A percentile compares a stretch with the other conserved stretches of the same genome.
These are phyloP conservation scores for Prosopocoilus inquinatus DNA, from an alignment of 2,888 invertebrate genomes.

Conservation along the genomic window DNA sequence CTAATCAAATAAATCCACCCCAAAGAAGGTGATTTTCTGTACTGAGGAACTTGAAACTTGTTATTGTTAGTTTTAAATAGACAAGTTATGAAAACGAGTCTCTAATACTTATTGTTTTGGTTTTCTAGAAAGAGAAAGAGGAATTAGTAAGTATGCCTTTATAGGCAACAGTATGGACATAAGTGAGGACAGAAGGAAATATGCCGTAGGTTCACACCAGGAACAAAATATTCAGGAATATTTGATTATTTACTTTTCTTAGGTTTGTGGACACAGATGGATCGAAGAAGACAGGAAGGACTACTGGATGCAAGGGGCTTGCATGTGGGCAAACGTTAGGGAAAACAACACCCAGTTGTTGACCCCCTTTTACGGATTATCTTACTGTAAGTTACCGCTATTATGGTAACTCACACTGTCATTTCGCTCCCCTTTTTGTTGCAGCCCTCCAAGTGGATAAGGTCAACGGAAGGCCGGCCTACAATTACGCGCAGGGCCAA, in stretches of 20 bases:
- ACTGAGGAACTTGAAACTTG: no score
- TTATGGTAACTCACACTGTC: no score
- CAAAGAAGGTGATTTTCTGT: no score
- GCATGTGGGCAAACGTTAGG: slow-evolving; percentile 39
- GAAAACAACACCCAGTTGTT: slow-evolving; percentile 13
- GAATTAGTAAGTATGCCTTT: slow-evolving; percentile 34
- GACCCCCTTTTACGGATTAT: not conserved
- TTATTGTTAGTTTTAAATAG: no score
- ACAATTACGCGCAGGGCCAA: slow-evolving; percentile 55
- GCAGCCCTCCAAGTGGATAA: not conserved
- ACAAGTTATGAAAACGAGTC: no score
- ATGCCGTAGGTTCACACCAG: slow-evolving; percentile 38
- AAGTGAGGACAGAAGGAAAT: slow-evolving; percentile 33
- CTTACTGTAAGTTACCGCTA: no score
- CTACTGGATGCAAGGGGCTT: slow-evolving; percentile 40
- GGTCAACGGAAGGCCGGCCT: slow-evolving; percentile 26
- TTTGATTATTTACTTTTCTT: slow-evolving; percentile 6
- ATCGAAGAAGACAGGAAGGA: slow-evolving; percentile 29
- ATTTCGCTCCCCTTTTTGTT: not conserved
- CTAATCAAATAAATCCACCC: no score
- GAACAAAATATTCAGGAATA: not conserved
- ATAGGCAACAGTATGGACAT: slow-evolving; percentile 49
- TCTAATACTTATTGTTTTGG: no score
- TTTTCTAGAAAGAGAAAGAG: slow-evolving; percentile 12
- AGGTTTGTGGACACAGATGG: slow-evolving; percentile 51